Percentiles rank a stretch among this genome's conserved stretches.
Evolutionary conservation across 2,888 invertebrate species (phyloP).

Genomic region (Lysandra coridon): DNA sequence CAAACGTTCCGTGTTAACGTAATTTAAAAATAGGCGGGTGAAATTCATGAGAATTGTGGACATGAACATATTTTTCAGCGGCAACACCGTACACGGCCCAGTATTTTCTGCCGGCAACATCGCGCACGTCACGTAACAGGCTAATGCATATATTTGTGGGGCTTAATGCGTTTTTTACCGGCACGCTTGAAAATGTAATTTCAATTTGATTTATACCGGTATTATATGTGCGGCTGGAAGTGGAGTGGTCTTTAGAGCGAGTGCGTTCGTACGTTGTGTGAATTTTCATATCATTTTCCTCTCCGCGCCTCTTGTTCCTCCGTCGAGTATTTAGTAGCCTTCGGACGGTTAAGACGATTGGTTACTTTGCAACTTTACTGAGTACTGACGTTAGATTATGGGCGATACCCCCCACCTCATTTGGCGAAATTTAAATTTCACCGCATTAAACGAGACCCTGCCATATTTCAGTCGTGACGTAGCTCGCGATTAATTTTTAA

Average conservation of each 20-base stretch:
- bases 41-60: constrained; percentile 67
- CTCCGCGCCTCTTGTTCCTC: background rate
- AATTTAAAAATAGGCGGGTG: constrained; percentile 48
- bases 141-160: constrained; percentile 50
- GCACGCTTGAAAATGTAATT: constrained; percentile 37
- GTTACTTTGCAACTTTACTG: background rate
- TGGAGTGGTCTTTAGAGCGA: background rate
- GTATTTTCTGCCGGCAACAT: constrained; percentile 29
- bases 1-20: constrained; percentile 30
- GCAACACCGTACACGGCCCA: constrained; percentile 44
- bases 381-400: background rate
- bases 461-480: constrained; percentile 46
- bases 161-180: constrained; percentile 44
- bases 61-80: constrained; percentile 58
- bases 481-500: constrained; percentile 50
- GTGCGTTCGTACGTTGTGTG: background rate
- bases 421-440: constrained; percentile 37
- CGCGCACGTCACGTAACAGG: constrained; percentile 60
- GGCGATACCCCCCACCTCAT: constrained; percentile 5
- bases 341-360: background rate
- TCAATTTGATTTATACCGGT: constrained; percentile 38
- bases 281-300: background rate
- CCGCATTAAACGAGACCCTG: constrained; percentile 54
- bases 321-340: background rate
- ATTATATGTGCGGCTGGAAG: background rate